phyloP scores from a whole-genome alignment of 2,797 vertebrate genomes.

The Megaceryle alcyon region DNA sequence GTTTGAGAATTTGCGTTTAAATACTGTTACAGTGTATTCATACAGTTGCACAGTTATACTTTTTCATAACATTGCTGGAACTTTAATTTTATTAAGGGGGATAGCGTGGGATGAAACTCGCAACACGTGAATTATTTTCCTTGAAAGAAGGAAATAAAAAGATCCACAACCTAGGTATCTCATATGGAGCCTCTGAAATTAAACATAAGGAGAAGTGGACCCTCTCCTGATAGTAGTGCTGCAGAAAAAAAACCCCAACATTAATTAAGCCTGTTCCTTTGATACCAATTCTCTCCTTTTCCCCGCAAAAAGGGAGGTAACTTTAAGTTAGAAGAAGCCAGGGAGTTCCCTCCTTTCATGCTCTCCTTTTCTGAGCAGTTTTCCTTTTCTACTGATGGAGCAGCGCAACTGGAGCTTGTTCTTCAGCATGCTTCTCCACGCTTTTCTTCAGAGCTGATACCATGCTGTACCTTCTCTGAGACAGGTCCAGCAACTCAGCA shows the following conservation, averaged over 20 bases:
- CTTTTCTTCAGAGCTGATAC: not conserved
- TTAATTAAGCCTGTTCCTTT: not conserved
- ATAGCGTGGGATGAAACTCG: not conserved
- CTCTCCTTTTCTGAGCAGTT: not conserved
- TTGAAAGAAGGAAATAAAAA: not conserved
- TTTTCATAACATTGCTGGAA: not conserved
- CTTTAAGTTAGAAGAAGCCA: not conserved
- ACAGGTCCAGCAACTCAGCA: not conserved
- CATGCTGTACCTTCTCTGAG: not conserved
- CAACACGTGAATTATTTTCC: not conserved
- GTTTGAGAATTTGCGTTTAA: not conserved
- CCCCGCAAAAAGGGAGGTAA: not conserved
- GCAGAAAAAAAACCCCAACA: not conserved
- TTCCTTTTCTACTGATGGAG: not conserved
- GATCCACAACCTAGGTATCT: not conserved
- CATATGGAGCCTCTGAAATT: not conserved
- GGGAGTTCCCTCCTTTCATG: not conserved
- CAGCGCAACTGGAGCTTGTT: not conserved
- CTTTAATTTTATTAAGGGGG: not conserved
- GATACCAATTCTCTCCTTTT: not conserved
- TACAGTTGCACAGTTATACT: not conserved
- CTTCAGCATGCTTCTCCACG: not conserved
- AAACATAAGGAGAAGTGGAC: not conserved
- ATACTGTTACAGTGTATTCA: not conserved
- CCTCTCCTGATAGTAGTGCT: not conserved